phyloP scores from a whole-genome alignment of 2,888 invertebrate species.

The Agriopis marginaria region DNA sequence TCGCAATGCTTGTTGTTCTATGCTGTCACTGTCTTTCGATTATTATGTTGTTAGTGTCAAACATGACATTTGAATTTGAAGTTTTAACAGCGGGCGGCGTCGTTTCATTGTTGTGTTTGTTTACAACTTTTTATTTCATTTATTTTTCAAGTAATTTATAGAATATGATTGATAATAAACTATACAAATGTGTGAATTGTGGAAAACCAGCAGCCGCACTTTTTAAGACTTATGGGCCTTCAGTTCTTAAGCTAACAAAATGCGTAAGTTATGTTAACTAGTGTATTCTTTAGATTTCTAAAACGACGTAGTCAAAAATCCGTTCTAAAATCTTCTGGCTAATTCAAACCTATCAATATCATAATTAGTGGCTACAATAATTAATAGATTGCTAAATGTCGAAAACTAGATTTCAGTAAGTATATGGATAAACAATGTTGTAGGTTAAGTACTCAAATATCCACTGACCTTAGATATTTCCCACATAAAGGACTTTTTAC shows the following conservation, averaged over 20 bases:
- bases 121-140: neutral
- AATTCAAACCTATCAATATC: neutral
- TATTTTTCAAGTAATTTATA: neutral
- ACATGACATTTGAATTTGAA: no score
- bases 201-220: conserved; percentile 87
- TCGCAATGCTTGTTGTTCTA: no score
- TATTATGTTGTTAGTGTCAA: no score
- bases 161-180: conserved; percentile 52
- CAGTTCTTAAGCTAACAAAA: conserved; percentile 90
- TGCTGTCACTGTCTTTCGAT: no score
- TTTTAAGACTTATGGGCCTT: conserved; percentile 89
- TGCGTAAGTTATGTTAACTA: conserved; percentile 87
- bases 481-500: no score
- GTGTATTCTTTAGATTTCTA: no score
- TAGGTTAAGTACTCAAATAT: neutral
- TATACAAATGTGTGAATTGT: conserved; percentile 89
- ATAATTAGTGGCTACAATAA: neutral
- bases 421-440: neutral
- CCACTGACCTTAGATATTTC: no score
- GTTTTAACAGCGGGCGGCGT: no score
- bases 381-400: neutral
- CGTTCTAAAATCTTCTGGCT: neutral
- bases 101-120: neutral
- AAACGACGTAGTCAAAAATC: neutral
- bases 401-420: neutral